Conservation (phyloP, 2,113 vertebrate genomes). For the Benitochromis conjunctus region DNA sequence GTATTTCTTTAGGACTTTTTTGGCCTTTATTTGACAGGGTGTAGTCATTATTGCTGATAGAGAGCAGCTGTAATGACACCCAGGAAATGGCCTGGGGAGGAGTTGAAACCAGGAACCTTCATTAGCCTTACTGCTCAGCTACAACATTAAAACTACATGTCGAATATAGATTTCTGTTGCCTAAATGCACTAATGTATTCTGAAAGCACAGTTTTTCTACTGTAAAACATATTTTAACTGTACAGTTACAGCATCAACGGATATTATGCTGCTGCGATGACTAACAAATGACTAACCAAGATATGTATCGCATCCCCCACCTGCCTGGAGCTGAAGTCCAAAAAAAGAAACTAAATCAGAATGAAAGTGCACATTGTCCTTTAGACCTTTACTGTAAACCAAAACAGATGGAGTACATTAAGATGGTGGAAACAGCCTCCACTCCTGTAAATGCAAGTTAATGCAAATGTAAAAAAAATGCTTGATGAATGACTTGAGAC, state of each 20-base stretch:
- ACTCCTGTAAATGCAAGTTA: not conserved
- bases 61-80: not conserved
- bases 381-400: slow-evolving; percentile 6
- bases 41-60: not conserved
- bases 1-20: not conserved
- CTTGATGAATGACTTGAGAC: not conserved
- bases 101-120: not conserved
- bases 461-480: not conserved
- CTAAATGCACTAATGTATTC: not conserved
- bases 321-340: not conserved
- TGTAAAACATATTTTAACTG: not conserved
- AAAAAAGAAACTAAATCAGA: slow-evolving; percentile 13
- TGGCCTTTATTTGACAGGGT: not conserved
- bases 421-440: not conserved
- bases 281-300: slow-evolving; percentile 25
- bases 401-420: not conserved
- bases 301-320: slow-evolving; percentile 13
- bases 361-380: slow-evolving; percentile 16
- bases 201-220: not conserved
- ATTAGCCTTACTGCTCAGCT: not conserved
- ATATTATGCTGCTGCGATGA: not conserved
- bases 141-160: not conserved
- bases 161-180: not conserved
- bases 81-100: not conserved
- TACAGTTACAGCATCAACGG: not conserved